Evolutionary conservation across 2,888 invertebrate species (phyloP).

Genomic region (Matsumyia berberina): DNA sequence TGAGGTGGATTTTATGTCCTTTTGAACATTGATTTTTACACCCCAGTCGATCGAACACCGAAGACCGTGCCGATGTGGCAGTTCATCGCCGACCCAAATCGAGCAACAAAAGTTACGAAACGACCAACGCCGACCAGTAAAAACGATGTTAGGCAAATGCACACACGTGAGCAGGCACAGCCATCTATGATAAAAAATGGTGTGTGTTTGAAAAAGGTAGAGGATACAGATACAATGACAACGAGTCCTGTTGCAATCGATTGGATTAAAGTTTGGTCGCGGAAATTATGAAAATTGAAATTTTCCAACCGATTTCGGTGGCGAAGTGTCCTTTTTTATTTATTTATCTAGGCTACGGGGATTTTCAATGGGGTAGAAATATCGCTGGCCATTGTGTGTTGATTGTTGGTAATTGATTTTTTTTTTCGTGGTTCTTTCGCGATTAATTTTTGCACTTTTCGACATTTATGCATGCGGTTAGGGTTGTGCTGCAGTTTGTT

Average conservation of each 20-base stretch:
- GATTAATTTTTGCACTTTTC: slow-evolving; percentile 16
- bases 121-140: slow-evolving; percentile 24
- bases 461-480: slow-evolving; percentile 10
- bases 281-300: slow-evolving; percentile 74
- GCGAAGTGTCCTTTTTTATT: slow-evolving; percentile 14
- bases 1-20: slow-evolving; percentile 73
- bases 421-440: too few relatives aligned
- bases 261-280: slow-evolving; percentile 67
- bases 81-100: slow-evolving; percentile 45
- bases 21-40: slow-evolving; percentile 76
- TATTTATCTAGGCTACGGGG: neutral
- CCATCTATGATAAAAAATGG: slow-evolving; percentile 3
- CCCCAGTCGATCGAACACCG: slow-evolving; percentile 64
- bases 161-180: slow-evolving; percentile 9
- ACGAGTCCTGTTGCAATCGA: slow-evolving; percentile 56
- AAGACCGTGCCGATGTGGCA: slow-evolving; percentile 1
- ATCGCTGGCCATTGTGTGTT: slow-evolving; percentile 19
- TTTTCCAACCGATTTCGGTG: slow-evolving; percentile 66
- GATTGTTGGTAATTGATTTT: slow-evolving; percentile 35
- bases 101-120: slow-evolving; percentile 31
- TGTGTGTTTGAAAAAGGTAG: neutral
- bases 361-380: neutral
- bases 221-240: slow-evolving; percentile 31
- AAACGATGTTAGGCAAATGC: slow-evolving; percentile 63
- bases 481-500: neutral